Conservation (phyloP, 2,888 invertebrate species). For the Cyclophora punctaria region DNA sequence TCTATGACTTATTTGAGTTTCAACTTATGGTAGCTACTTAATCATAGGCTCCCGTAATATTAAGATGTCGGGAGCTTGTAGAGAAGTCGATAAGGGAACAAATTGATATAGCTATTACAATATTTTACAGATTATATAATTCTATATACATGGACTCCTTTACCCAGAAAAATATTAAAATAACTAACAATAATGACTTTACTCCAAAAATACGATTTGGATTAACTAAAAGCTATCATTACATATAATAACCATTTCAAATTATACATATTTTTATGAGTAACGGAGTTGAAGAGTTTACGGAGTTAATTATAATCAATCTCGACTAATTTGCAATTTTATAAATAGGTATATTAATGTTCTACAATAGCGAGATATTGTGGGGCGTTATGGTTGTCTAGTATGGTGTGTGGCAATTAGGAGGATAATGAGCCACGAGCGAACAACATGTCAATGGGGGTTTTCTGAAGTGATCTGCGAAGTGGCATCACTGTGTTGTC, state of each 20-base stretch:
- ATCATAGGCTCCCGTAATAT: slow-evolving; percentile 31
- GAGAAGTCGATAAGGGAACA: slow-evolving; percentile 20
- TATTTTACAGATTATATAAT: slow-evolving; percentile 1
- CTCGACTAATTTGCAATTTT: slow-evolving; percentile 2
- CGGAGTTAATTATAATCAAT: slow-evolving; percentile 2
- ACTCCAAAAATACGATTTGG: too few relatives aligned
- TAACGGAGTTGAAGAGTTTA: slow-evolving; percentile 7
- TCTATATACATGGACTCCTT: slow-evolving; percentile 12
- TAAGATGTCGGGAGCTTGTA: slow-evolving; percentile 16
- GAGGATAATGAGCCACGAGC: too few relatives aligned
- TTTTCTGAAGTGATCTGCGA: too few relatives aligned
- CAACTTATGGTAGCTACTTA: slow-evolving; percentile 35
- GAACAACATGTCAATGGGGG: too few relatives aligned
- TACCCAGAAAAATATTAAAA: slow-evolving; percentile 12
- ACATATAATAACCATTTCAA: too few relatives aligned
- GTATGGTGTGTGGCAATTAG: too few relatives aligned
- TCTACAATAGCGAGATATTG: too few relatives aligned
- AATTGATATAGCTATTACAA: slow-evolving; percentile 10
- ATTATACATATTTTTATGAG: slow-evolving; percentile 14
- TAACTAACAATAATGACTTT: too few relatives aligned
- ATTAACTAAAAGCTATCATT: too few relatives aligned
- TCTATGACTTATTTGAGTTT: slow-evolving; percentile 30
- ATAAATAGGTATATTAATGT: background rate
- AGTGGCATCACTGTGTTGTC: too few relatives aligned
- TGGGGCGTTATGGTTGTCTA: too few relatives aligned